phyloP scores from a whole-genome alignment of 2,797 vertebrate genomes.

The Propithecus perrieri region DNA sequence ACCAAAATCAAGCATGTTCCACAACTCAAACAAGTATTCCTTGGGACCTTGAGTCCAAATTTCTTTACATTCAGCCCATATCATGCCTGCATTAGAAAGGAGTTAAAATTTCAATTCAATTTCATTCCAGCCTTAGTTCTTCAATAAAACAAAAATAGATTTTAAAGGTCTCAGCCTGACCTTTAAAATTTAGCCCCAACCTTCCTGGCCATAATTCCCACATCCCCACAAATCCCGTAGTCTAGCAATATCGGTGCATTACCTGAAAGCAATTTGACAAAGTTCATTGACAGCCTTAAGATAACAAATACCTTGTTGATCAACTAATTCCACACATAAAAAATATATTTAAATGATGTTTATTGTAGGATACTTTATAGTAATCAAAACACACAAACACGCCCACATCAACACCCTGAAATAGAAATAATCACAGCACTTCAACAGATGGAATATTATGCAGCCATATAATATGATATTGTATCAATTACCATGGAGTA shows the following conservation, averaged over 20 bases:
- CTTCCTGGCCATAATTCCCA: neutral
- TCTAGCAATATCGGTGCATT: neutral
- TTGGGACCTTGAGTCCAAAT: conserved; percentile 98
- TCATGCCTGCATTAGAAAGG: conserved; percentile 91
- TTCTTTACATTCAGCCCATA: conserved; percentile 99
- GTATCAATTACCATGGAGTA: neutral
- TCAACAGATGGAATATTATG: neutral
- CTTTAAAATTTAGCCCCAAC: neutral
- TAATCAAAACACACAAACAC: neutral
- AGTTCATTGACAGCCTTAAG: neutral
- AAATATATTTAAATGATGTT: neutral
- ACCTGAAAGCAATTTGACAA: neutral
- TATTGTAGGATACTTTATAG: neutral
- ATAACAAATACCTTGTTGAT: neutral
- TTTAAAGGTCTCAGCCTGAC: neutral
- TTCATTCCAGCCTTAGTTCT: neutral
- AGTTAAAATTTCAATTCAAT: conserved; percentile 45
- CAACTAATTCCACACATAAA: neutral
- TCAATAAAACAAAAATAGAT: conserved; percentile 4
- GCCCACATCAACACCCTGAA: neutral
- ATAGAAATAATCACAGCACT: neutral
- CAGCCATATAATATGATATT: neutral
- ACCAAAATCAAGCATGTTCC: conserved; percentile 99
- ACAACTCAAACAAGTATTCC: conserved; percentile 96
- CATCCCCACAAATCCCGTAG: neutral